Conservation (phyloP, 2,113 vertebrate species). For the Hippotragus niger region DNA sequence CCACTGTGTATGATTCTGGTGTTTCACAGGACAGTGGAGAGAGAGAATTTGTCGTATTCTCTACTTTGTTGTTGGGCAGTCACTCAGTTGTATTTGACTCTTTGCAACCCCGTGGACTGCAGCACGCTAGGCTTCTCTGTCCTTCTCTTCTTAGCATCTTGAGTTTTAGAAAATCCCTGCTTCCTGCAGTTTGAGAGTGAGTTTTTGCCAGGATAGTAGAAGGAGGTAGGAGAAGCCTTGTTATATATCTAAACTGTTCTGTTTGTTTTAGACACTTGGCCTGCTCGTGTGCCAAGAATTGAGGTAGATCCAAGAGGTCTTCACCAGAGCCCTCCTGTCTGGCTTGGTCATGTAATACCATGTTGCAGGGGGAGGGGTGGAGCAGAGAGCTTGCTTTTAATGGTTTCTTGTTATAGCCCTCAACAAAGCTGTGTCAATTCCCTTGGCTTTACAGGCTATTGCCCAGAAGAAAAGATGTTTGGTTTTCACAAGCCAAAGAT, state of each 20-base stretch:
- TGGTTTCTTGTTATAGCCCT: slow-evolving; percentile 26
- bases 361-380: not conserved
- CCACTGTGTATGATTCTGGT: not conserved
- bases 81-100: not conserved
- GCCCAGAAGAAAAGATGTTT: slow-evolving; percentile 89
- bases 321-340: not conserved
- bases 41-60: not conserved
- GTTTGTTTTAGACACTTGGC: not conserved
- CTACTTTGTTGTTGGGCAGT: not conserved
- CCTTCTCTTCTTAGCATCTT: not conserved
- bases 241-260: not conserved
- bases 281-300: not conserved
- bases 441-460: slow-evolving; percentile 73
- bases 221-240: not conserved
- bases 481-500: slow-evolving; percentile 99
- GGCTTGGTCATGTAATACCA: not conserved
- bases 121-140: not conserved
- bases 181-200: not conserved
- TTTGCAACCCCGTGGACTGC: not conserved
- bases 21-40: not conserved
- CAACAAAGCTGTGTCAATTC: slow-evolving; percentile 54
- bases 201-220: not conserved
- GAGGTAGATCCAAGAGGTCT: not conserved
- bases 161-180: not conserved
- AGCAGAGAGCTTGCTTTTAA: not conserved